Evolutionary conservation across 64 coral and sea anemone genomes (phyloP), one percentile per base, ranked within the genome.

Genomic region (Orbicella faveolata): DNA sequence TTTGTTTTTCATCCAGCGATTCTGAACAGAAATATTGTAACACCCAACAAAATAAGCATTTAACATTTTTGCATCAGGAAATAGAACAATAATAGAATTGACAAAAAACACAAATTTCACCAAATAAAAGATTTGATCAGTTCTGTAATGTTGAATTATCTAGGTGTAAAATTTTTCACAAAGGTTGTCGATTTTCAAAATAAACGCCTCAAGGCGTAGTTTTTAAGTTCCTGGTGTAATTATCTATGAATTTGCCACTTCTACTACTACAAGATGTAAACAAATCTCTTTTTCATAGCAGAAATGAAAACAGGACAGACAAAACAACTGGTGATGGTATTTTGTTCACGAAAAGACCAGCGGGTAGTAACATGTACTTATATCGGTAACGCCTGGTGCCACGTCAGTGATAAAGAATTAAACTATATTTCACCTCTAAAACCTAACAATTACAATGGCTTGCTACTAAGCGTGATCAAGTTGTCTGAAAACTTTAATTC

Each of bases 281-380:
- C 10, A 70, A 70, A 70, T 70, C 10, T 5, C 20, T 70, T 70
- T 68, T 70, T 70, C 21, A 70, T 11, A 10, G 0, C 25, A 21
- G 23, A 35, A 19, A 5, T 35, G 6, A 63, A 35, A 19, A 63
- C 20, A 81, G 18, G 30, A 81, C 54, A 63, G 79, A 81, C 1
- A 9, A 52, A 19, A 23, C 25, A 52, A 85, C 82, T 69, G 82
- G 82, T 85, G 63, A n/a, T 35, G 44, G 82, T 85, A 85, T 85
- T 85, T 37, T 85, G 6, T 11, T 55, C 51, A 48, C 1, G 73
- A 72, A 2, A 14, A 21, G 57, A 63, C 6, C 2, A 21, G 30
- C 79, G 59, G 79, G 79, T 82, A 20, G 12, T 34, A 70, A 85
- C 82, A 64, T 72, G 82, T 64, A 70, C 9, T 17, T 52, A 10